phyloP scores from a whole-genome alignment of 1,140 invertebrate genomes.

The Colletes latitarsis region DNA sequence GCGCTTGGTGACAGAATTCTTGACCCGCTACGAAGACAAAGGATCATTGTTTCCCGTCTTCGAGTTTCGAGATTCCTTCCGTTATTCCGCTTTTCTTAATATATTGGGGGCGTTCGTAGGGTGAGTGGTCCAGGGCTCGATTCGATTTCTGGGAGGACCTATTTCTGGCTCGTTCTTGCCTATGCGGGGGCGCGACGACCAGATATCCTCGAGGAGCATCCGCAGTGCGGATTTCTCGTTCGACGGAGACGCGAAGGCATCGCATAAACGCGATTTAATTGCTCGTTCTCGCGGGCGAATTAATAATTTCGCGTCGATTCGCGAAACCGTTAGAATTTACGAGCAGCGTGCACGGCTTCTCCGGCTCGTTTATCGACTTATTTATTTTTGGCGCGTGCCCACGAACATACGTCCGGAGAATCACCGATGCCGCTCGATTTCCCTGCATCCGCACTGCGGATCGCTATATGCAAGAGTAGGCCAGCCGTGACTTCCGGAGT shows the following conservation, averaged over 20 bases:
- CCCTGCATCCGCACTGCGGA: conserved; percentile 26
- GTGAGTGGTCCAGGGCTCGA: no score
- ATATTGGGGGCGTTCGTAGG: no score
- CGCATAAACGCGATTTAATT: neutral
- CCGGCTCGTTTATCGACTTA: neutral
- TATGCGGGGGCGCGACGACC: neutral
- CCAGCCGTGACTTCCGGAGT: no score
- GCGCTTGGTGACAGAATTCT: no score
- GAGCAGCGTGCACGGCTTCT: neutral
- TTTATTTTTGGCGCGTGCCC: conserved; percentile 24
- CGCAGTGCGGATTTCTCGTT: conserved; percentile 30
- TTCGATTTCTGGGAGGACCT: neutral
- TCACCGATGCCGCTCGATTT: neutral
- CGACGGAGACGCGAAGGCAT: neutral
- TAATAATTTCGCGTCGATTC: no score
- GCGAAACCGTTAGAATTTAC: neutral
- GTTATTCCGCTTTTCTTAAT: no score
- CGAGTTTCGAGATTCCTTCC: no score
- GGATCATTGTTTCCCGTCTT: no score
- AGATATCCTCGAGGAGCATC: neutral
- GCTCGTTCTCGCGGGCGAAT: neutral
- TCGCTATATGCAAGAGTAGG: neutral
- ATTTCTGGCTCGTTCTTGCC: conserved; percentile 21
- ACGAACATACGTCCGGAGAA: neutral
- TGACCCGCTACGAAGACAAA: no score